Evolutionary conservation across 2,888 invertebrate species (phyloP), one percentile per base, ranked within the genome.

Genomic region (Mesochorus sp.): DNA sequence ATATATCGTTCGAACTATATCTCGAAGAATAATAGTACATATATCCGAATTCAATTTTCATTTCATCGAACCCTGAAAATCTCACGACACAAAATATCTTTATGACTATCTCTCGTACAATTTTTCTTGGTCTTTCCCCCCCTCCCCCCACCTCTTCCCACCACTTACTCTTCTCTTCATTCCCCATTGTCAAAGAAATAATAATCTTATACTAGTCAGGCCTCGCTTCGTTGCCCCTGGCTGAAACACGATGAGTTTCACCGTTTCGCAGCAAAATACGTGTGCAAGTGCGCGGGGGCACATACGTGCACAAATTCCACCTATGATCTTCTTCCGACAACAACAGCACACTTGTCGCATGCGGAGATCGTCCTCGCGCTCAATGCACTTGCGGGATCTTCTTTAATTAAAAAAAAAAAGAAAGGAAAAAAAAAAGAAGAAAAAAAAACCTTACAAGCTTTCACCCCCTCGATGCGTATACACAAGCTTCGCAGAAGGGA

Each of bases 331-430:
- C 37, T 8, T 37, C 17, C 59, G 17, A 57, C 64, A 14, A 39
- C 67, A 57, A 77, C 70, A 61, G n/a, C n/a, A 79, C 70, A 67
- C 66, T 76, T 75, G 51, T 57, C 64, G 64, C 68, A 12, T 51
- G 51, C 24, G 49, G 55, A 39, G 49, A 24, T 49, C 26, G 10
- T 39, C 24, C 61, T 57, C 55, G 6, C 68, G 51, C 77, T 62
- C 72, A 73, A 78, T 78, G 77, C 73, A 78, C 77, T 78, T 68
- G 73, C 72, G 77, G 62, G n/a, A 72, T 80, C 80, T 82, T 80
- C 82, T 84, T 85, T 83, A 84, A 84, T 84, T 84, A 85, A 84
- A 77, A 67, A 81, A 71, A 61, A 59, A 53, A 31, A 26, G 14
- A 55, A 21, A 83, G 83, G n/a, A 17, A 31, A 84, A 76, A 72